These are phyloP conservation scores for Apodemus speciosus DNA, from an alignment of 2,113 vertebrate species.

Conservation along the genomic window DNA sequence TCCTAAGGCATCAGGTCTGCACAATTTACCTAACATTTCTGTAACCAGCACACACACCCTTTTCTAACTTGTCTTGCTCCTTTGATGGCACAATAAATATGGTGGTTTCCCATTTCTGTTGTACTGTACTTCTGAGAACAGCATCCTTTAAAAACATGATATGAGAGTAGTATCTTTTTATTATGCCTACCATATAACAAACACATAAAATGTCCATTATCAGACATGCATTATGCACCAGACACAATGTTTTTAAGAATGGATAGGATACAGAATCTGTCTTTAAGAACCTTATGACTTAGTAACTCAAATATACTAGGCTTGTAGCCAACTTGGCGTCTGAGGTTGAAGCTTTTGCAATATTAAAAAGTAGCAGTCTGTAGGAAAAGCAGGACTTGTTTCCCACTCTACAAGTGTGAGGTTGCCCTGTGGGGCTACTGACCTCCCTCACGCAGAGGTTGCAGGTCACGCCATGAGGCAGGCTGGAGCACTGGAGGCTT, in stretches of 20 bases:
- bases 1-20: not conserved
- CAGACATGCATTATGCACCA: not conserved
- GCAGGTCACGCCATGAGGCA: rapidly evolving
- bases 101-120: not conserved
- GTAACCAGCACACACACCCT: not conserved
- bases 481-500: not conserved
- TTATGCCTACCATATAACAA: not conserved
- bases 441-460: rapidly evolving
- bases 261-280: not conserved
- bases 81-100: not conserved
- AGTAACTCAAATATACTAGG: not conserved
- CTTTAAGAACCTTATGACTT: not conserved
- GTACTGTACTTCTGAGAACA: not conserved
- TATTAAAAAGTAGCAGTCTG: not conserved
- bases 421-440: not conserved
- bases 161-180: not conserved
- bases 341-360: not conserved
- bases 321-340: not conserved
- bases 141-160: not conserved
- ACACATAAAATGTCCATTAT: not conserved
- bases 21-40: not conserved
- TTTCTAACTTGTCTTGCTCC: not conserved
- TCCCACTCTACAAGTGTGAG: not conserved
- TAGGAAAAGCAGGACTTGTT: not conserved
- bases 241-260: not conserved